A percentile compares a stretch with the other conserved stretches of the same genome.
phyloP scores from a whole-genome alignment of 2,888 invertebrate genomes.

The Ctenicera cuprea region DNA sequence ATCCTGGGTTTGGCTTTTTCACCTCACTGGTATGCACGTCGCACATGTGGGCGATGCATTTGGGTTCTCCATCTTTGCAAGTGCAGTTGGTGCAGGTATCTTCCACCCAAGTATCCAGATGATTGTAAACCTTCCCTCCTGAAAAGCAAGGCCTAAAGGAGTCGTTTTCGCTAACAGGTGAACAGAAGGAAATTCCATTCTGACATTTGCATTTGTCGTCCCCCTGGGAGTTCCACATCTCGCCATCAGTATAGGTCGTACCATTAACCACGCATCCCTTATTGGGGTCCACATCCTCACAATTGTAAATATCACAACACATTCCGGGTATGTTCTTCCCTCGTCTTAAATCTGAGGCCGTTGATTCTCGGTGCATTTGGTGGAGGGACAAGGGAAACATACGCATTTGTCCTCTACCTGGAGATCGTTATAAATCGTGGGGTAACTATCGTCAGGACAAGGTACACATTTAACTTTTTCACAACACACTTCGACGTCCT shows the following conservation, averaged over 20 bases:
- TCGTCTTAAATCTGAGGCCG: conserved; percentile 64
- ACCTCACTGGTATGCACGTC: conserved; percentile 62
- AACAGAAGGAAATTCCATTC: conserved; percentile 73
- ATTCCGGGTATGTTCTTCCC: conserved; percentile 70
- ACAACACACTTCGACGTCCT: conserved; percentile 64
- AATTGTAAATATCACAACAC: conserved; percentile 72
- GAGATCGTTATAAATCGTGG: conserved; percentile 60
- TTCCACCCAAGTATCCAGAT: conserved; percentile 70
- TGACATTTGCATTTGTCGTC: conserved; percentile 73
- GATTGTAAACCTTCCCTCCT: conserved; percentile 64
- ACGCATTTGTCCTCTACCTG: conserved; percentile 66
- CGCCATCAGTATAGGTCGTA: conserved; percentile 69
- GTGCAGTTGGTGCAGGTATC: conserved; percentile 73
- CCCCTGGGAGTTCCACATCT: conserved; percentile 71
- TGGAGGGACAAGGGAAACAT: conserved; percentile 65
- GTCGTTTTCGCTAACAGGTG: conserved; percentile 43
- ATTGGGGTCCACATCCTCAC: conserved; percentile 61
- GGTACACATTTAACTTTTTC: conserved; percentile 62
- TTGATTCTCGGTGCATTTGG: conserved; percentile 63
- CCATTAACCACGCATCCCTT: conserved; percentile 69
- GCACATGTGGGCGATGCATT: conserved; percentile 73
- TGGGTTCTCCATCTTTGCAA: conserved; percentile 70
- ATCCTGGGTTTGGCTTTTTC: conserved; percentile 73
- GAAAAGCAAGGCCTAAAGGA: conserved; percentile 62
- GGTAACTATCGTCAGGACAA: conserved; percentile 67